Percentiles rank a stretch among this genome's conserved stretches.
Evolutionary conservation across 1,140 invertebrate genomes (phyloP).

Genomic region (Caenorhabditis inopinata): DNA sequence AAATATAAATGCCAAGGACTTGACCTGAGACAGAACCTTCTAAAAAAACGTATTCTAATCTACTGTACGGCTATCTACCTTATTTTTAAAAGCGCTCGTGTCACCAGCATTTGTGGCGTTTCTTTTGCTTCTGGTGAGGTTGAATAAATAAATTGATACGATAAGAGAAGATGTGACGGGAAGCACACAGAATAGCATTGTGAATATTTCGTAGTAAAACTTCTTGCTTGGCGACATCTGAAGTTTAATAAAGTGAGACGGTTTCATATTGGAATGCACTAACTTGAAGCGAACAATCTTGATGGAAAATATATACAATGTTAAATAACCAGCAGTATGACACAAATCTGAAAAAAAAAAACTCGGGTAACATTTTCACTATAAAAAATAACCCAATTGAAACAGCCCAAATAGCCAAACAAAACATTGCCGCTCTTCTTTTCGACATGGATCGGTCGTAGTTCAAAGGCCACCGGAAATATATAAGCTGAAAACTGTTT

Average conservation of each 20-base stretch:
- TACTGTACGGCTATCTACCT: constrained; percentile 46
- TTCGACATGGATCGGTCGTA: constrained; percentile 66
- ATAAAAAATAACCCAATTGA: constrained; percentile 56
- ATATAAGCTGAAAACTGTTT: constrained; percentile 52
- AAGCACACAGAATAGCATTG: constrained; percentile 63
- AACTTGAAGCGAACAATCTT: constrained; percentile 62
- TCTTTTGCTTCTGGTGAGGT: constrained; percentile 61
- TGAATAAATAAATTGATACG: constrained; percentile 65
- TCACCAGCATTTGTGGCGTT: constrained; percentile 52
- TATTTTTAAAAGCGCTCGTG: constrained; percentile 58
- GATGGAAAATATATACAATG: constrained; percentile 60
- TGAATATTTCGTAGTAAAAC: constrained; percentile 63
- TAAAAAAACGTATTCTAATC: background rate
- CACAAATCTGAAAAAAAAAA: constrained; percentile 57
- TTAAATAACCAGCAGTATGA: constrained; percentile 63
- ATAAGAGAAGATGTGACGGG: constrained; percentile 63
- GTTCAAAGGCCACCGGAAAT: constrained; percentile 62
- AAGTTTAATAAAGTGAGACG: background rate
- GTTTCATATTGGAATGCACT: background rate
- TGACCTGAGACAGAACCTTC: constrained; percentile 53
- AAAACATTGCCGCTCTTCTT: constrained; percentile 56
- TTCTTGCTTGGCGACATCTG: constrained; percentile 54
- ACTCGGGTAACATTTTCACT: too few relatives aligned
- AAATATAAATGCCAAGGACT: constrained; percentile 65
- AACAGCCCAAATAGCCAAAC: constrained; percentile 60